phyloP scores from a whole-genome alignment of 1,140 invertebrate species.

The Charaxes varanes region DNA sequence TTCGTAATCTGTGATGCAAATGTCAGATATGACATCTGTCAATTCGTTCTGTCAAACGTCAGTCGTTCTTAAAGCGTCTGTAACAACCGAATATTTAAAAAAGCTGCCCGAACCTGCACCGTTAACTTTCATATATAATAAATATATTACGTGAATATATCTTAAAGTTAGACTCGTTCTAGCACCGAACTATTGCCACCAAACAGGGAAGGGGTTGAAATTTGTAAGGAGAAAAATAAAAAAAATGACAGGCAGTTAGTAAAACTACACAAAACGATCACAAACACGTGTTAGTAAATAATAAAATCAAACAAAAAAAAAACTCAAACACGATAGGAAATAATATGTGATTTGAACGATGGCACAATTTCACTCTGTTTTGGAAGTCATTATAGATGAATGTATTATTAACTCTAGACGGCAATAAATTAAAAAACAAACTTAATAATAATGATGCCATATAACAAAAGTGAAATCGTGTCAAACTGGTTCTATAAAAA shows the following conservation, averaged over 20 bases:
- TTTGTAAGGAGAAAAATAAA: slow-evolving; percentile 29
- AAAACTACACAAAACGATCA: slow-evolving; percentile 48
- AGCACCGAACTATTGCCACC: slow-evolving; percentile 64
- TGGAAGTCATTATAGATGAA: slow-evolving; percentile 9
- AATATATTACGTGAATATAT: slow-evolving; percentile 41
- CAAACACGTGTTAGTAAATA: slow-evolving; percentile 49
- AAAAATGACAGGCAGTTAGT: slow-evolving; percentile 58
- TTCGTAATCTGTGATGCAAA: slow-evolving; percentile 35
- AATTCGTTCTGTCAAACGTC: slow-evolving; percentile 49
- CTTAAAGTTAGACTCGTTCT: slow-evolving; percentile 52
- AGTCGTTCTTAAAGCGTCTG: slow-evolving; percentile 28
- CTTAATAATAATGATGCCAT: too few relatives aligned
- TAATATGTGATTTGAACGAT: slow-evolving; percentile 29
- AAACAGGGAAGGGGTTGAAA: slow-evolving; percentile 32
- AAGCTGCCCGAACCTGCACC: slow-evolving; percentile 30
- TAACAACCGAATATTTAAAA: slow-evolving; percentile 26
- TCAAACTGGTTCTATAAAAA: slow-evolving; percentile 10
- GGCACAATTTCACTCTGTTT: slow-evolving; percentile 35
- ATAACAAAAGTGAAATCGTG: slow-evolving; percentile 28
- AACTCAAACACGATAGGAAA: slow-evolving; percentile 22
- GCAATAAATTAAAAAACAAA: neutral
- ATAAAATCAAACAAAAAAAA: slow-evolving; percentile 35
- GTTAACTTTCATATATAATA: slow-evolving; percentile 34
- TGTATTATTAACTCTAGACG: slow-evolving; percentile 11
- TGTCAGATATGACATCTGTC: slow-evolving; percentile 53